Evolutionary conservation across 2,113 vertebrate species (phyloP).

Genomic region (Phrynocephalus versicolor): DNA sequence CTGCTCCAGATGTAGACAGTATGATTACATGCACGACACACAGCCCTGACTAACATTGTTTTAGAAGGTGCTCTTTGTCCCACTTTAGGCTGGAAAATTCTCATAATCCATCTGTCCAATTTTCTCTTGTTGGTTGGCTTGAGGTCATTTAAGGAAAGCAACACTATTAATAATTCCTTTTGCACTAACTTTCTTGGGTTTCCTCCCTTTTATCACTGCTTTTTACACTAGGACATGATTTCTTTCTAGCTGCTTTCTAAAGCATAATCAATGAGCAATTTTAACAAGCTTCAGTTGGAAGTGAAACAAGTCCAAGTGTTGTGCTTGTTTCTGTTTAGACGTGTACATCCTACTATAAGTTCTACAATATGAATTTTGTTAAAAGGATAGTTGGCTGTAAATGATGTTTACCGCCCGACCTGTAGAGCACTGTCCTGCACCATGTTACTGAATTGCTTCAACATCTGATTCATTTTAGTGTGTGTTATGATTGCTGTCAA

Average conservation of each 20-base stretch:
- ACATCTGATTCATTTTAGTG: too few relatives aligned
- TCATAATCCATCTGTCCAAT: conserved; percentile 17
- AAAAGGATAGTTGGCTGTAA: neutral
- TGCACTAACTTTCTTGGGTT: conserved; percentile 52
- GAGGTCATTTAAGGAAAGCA: conserved; percentile 58
- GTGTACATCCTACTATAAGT: neutral
- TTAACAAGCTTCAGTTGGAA: conserved; percentile 1
- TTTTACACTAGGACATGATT: conserved; percentile 36
- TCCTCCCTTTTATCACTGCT: conserved; percentile 54
- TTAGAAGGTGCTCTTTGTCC: neutral
- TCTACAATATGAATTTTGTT: neutral
- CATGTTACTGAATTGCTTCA: too few relatives aligned
- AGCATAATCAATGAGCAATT: neutral
- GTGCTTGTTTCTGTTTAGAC: neutral
- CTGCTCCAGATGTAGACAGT: conserved; percentile 15
- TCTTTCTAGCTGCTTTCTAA: neutral
- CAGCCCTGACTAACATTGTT: neutral
- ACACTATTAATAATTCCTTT: conserved; percentile 48
- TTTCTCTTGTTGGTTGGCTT: conserved; percentile 37
- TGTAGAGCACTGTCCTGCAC: neutral
- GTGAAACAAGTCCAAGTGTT: conserved; percentile 20
- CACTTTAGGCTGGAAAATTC: conserved; percentile 4
- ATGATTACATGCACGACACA: neutral
- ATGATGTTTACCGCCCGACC: neutral
- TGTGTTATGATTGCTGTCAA: too few relatives aligned